Base-by-base conservation (phyloP, 2,797 vertebrate species). In the Psittacula derbiana region DNA sequence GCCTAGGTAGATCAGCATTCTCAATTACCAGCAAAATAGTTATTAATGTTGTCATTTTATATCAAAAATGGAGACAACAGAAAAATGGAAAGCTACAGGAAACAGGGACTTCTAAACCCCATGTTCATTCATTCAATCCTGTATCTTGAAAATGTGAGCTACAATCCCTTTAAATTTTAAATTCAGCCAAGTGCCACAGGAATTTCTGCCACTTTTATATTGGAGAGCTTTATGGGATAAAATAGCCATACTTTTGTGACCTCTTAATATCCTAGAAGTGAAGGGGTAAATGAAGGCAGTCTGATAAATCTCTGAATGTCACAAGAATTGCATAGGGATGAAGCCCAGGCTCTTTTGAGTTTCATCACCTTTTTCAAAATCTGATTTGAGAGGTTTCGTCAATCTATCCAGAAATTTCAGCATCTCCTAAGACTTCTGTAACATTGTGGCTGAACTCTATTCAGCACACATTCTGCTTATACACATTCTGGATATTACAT, bases 211-310 rank as follows among this genome's bases (percentile, higher is more conserved):
- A 44, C 4, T 81, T 5, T 61, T 38, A 10, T 9, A 49, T 10
- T 80, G 43, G 27, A 73, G 21, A 74, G 23, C 3, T 78, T 66
- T 43, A 38, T 44, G 27, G 15, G 16, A 49, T 80, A 15, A 92
- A 85, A 55, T 70, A 79, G 8, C 46, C 4, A 14, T 21, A 18
- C 5, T 62, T 73, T 13, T 64, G 12, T 72, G 27, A 20, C 9
- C 33, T 57, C 5, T 50, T 62, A 66, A 10, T 33, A 76, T 66
- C 20, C 14, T 38, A 62, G 30, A 85, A 80, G 16, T 14, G 9
- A 78, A 31, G 28, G 0, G 11, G 0, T 5, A 85, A 47, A 53
- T 30, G 8, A 13, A 65, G 43, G 24, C 3, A 49, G 12, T 53
- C 16, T 67, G 52, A 57, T 33, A 90, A 75, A 81, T 33, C 24